Base-by-base conservation (phyloP, 2,888 invertebrate species). In the Elysia crispata region DNA sequence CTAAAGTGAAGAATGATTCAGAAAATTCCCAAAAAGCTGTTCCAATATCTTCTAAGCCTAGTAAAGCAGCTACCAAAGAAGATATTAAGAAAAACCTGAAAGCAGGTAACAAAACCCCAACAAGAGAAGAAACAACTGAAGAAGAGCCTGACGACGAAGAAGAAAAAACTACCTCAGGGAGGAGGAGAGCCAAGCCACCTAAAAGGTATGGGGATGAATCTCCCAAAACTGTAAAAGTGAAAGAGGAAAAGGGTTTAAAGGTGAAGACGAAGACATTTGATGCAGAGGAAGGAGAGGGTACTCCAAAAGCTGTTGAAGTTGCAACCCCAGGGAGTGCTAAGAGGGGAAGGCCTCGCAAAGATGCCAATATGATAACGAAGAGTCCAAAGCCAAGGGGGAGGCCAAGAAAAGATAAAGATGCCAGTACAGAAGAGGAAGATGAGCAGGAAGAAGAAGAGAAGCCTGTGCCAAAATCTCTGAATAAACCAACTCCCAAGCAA, bases 371-470 rank as follows among this genome's bases (percentile, higher is more conserved):
- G 41, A 83, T 77, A 67, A 33, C 74, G 60, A 80, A 76, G 20
- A 73, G 54, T 33, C 49, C 76, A 49, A 82, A 80, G 64, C 83
- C 74, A 74, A 79, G 85, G 82, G 84, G 86, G 60, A 77, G 83
- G 60, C 72, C 82, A 23, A 84, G 83, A 73, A 85, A 84, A 75
- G 83, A 82, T 23, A 85, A 84, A 75, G 83, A 82, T 23, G 70
- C 41, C 8, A 72, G 70, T n/a, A 64, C 76, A 57, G 81, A 67
- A 49, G 79, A 77, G 41, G 66, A 41, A 25, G 50, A 54, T 49
- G 67, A 77, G 57, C 50, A 49, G 54, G 54, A 74, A 64, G 67
- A 79, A 77, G 80, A 66, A 70, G 54, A 54, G 54, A 50, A 60
- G 15, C 60, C 60, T 15, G 6, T 20, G 60, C 60, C n/a, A 76